phyloP scores from a whole-genome alignment of 2,113 vertebrate genomes.

The Motacilla alba region DNA sequence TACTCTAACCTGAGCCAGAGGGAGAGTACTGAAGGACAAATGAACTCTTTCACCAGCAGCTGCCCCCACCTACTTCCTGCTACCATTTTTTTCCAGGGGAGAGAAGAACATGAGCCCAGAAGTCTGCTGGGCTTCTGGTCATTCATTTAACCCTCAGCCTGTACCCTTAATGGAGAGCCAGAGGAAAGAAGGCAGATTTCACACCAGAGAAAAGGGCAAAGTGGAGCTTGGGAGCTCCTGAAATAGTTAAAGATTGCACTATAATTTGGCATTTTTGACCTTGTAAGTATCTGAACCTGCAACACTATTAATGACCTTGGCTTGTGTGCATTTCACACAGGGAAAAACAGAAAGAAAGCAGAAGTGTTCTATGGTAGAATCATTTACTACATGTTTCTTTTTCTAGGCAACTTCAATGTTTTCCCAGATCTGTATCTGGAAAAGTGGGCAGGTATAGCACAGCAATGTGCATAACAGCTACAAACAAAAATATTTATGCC shows the following conservation, averaged over 20 bases:
- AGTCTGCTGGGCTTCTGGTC: background rate
- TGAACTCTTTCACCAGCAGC: background rate
- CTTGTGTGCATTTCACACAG: background rate
- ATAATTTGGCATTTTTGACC: background rate
- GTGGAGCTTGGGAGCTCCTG: background rate
- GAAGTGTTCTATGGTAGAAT: background rate
- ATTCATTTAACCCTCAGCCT: background rate
- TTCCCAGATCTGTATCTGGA: constrained; percentile 2
- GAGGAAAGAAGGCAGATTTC: background rate
- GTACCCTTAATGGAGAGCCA: background rate
- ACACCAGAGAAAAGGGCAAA: background rate
- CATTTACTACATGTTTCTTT: background rate
- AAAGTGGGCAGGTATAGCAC: constrained; percentile 3
- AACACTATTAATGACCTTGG: background rate
- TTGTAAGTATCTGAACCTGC: background rate
- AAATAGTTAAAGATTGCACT: background rate
- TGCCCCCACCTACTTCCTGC: background rate
- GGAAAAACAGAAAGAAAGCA: background rate
- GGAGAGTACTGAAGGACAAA: background rate
- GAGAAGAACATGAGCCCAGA: background rate
- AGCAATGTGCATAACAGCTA: background rate
- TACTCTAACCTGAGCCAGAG: background rate
- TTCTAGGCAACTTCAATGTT: constrained; percentile 4
- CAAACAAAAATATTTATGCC: background rate
- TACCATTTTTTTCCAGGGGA: background rate